phyloP scores from a whole-genome alignment of 2,113 vertebrate genomes.

The Nanorana parkeri region DNA sequence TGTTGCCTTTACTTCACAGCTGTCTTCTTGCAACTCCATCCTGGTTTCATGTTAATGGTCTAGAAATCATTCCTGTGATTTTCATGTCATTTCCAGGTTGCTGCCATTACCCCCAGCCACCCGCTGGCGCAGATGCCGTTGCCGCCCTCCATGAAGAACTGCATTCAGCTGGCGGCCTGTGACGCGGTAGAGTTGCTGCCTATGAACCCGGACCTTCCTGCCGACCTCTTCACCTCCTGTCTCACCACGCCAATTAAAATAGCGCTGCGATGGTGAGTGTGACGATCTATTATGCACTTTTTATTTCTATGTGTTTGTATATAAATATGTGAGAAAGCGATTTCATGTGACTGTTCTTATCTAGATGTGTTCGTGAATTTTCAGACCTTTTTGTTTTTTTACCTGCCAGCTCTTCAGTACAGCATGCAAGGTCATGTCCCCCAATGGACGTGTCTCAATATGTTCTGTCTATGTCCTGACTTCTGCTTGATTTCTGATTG shows the following conservation, averaged over 20 bases:
- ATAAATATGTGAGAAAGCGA: too few species aligned
- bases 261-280: conserved; percentile 90
- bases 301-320: not conserved
- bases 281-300: not conserved
- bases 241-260: conserved; percentile 98
- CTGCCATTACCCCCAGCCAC: conserved; percentile 96
- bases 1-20: too few species aligned
- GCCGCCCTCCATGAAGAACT: conserved; percentile 98
- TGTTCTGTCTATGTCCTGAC: too few species aligned
- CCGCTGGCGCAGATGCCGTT: conserved; percentile 96
- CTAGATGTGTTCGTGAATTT: too few species aligned
- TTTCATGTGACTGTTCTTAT: not conserved
- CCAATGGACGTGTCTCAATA: too few species aligned
- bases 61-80: too few species aligned
- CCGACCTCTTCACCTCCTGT: conserved; percentile 97
- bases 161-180: conserved; percentile 96
- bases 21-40: too few species aligned
- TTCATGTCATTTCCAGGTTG: conserved; percentile 76
- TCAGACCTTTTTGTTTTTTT: too few species aligned
- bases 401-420: too few species aligned
- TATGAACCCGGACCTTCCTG: conserved; percentile 96
- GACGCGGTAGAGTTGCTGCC: conserved; percentile 93
- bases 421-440: too few species aligned
- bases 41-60: too few species aligned
- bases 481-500: too few species aligned